These are phyloP conservation scores for Parascotia fuliginaria DNA, from an alignment of 2,888 invertebrate genomes.

Conservation along the genomic window DNA sequence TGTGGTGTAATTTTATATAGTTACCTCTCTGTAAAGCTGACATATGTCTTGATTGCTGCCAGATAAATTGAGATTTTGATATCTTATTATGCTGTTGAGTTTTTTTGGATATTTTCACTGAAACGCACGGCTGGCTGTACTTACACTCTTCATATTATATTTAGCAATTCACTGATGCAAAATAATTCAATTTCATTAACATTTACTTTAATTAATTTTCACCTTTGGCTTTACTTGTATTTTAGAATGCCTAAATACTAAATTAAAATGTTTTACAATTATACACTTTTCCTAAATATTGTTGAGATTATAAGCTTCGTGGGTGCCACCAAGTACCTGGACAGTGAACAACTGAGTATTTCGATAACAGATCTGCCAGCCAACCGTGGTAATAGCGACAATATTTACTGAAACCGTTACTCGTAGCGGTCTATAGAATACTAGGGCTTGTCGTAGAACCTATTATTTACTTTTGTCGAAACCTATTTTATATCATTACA, in stretches of 20 bases:
- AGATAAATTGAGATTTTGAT: slow-evolving; percentile 24
- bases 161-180: too few relatives aligned
- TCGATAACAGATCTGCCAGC: background rate
- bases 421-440: slow-evolving; percentile 4
- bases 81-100: background rate
- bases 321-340: background rate
- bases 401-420: slow-evolving; percentile 1
- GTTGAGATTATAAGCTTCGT: too few relatives aligned
- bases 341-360: slow-evolving; percentile 3
- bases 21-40: slow-evolving; percentile 37
- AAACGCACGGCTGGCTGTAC: too few relatives aligned
- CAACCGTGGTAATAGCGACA: slow-evolving; percentile 1
- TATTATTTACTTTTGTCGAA: too few relatives aligned
- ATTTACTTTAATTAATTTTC: too few relatives aligned
- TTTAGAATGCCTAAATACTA: too few relatives aligned
- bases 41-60: slow-evolving; percentile 48
- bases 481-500: too few relatives aligned
- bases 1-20: slow-evolving; percentile 64
- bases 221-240: too few relatives aligned
- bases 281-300: background rate
- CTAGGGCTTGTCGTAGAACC: background rate
- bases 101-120: background rate
- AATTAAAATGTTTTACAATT: too few relatives aligned
- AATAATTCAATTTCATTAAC: too few relatives aligned
- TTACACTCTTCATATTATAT: background rate